A percentile compares a stretch with the other conserved stretches of the same genome.
Evolutionary conservation across 2,888 invertebrate species (phyloP).

Genomic region (Amiota minor): DNA sequence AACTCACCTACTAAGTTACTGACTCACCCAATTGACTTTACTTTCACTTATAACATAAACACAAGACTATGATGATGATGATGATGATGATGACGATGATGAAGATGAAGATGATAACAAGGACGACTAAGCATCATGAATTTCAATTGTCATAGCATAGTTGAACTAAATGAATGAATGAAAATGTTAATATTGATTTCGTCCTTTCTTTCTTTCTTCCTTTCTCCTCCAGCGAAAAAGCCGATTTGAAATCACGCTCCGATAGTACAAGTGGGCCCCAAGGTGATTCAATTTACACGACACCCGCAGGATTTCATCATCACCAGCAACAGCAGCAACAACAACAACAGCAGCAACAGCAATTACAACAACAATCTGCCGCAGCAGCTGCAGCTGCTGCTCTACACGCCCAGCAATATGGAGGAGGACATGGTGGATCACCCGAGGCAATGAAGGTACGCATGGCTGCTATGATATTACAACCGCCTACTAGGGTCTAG

Average conservation of each 20-base stretch:
- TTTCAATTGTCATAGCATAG: constrained; percentile 19
- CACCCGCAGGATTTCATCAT: constrained; percentile 74
- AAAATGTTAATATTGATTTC: constrained; percentile 11
- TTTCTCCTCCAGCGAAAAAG: constrained; percentile 70
- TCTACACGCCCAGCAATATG: constrained; percentile 62
- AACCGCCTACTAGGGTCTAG: constrained; percentile 88
- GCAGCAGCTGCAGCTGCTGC: constrained; percentile 51
- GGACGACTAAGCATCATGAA: constrained; percentile 4
- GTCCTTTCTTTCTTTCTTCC: neutral
- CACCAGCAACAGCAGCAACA: constrained; percentile 68
- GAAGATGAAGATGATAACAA: neutral
- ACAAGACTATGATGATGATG: neutral
- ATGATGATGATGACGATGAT: neutral
- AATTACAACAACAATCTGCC: constrained; percentile 31
- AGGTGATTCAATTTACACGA: constrained; percentile 84
- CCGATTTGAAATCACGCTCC: constrained; percentile 74
- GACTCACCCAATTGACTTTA: neutral
- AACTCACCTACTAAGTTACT: neutral
- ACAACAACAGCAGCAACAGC: constrained; percentile 59
- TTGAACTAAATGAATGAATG: neutral
- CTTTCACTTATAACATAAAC: neutral
- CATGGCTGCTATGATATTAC: constrained; percentile 90
- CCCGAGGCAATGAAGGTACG: constrained; percentile 91
- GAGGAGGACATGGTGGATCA: constrained; percentile 73
- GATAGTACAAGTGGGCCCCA: constrained; percentile 78